Evolutionary conservation across 2,888 invertebrate genomes (phyloP).

Genomic region (Tetramorium bicarinatum): DNA sequence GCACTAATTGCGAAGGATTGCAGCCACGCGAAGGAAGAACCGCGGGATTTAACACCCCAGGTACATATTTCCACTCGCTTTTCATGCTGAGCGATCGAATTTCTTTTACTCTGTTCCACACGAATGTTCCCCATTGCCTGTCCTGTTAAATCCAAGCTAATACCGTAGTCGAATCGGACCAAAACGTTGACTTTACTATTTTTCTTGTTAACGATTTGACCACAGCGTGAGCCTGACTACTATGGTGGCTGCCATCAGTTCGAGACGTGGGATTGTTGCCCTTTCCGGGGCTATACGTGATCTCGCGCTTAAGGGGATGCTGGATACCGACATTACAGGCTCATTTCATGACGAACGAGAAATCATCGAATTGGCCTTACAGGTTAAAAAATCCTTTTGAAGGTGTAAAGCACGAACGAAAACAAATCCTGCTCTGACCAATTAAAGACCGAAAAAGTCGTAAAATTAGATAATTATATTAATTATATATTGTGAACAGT

Average conservation of each 20-base stretch:
- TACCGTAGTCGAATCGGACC: conserved; percentile 71
- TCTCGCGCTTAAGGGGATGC: too few species aligned
- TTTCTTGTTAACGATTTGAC: neutral
- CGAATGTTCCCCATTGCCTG: conserved; percentile 54
- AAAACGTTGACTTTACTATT: neutral
- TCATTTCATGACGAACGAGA: too few species aligned
- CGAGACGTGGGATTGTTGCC: too few species aligned
- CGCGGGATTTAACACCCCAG: conserved; percentile 79
- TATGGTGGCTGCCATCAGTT: neutral
- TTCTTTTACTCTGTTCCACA: conserved; percentile 60
- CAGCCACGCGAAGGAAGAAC: conserved; percentile 79
- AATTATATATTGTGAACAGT: too few species aligned
- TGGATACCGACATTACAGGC: too few species aligned
- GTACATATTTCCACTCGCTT: conserved; percentile 75
- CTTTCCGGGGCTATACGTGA: too few species aligned
- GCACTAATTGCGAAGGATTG: neutral
- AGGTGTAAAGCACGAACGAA: too few species aligned
- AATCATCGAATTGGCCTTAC: too few species aligned
- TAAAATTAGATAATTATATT: too few species aligned
- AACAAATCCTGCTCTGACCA: too few species aligned
- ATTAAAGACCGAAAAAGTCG: too few species aligned
- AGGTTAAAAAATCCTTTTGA: too few species aligned
- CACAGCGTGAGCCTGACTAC: neutral
- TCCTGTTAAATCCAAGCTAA: conserved; percentile 72
- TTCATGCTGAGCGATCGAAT: conserved; percentile 66